Conservation (phyloP, 2,113 vertebrate species). For the Peromyscus californicus region DNA sequence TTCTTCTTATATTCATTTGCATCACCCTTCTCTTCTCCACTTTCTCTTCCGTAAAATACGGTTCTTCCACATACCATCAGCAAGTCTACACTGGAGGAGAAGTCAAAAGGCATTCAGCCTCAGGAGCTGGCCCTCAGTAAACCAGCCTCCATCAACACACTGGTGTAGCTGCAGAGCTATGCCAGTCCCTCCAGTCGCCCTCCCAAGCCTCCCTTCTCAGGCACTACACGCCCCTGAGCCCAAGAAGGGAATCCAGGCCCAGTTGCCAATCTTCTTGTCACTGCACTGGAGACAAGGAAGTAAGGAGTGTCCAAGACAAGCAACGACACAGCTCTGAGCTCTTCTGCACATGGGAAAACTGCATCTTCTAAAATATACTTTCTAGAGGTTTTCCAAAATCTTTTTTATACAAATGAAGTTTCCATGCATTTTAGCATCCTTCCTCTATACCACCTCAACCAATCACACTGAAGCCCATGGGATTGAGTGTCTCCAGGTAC, state of each 20-base stretch:
- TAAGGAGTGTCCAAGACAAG: not conserved
- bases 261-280: not conserved
- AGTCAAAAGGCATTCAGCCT: not conserved
- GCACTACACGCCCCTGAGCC: not conserved
- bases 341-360: not conserved
- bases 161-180: fast-evolving
- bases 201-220: not conserved
- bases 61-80: constrained; percentile 24
- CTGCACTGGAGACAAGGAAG: not conserved
- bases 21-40: constrained; percentile 60
- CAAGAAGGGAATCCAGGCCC: not conserved
- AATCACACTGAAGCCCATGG: not conserved
- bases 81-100: constrained; percentile 25
- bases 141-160: not conserved
- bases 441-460: not conserved
- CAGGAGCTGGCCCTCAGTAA: not conserved
- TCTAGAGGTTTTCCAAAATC: constrained; percentile 57
- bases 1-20: constrained; percentile 43
- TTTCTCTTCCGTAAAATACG: constrained; percentile 57
- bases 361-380: constrained; percentile 29
- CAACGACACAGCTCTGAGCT: not conserved
- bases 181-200: not conserved
- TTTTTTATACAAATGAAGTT: constrained; percentile 53
- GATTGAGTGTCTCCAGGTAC: not conserved
- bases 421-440: constrained; percentile 49